phyloP scores from a whole-genome alignment of 2,888 invertebrate species.

The Leptogaster cylindrica region DNA sequence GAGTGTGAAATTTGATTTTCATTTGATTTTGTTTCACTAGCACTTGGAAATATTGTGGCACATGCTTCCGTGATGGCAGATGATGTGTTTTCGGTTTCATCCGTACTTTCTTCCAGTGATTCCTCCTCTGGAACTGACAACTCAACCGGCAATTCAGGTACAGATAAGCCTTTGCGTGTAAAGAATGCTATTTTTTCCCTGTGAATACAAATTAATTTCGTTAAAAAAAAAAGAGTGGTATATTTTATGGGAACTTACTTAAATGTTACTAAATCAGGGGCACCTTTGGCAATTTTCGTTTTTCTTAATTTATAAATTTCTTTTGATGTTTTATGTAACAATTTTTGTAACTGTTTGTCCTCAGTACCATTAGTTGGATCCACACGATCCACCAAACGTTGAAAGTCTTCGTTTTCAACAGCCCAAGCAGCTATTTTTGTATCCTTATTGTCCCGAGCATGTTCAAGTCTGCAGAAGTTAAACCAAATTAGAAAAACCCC shows the following conservation, averaged over 20 bases:
- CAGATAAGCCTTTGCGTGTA: conserved; percentile 78
- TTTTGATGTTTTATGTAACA: conserved; percentile 85
- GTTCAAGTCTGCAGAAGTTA: conserved; percentile 71
- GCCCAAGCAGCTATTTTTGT: conserved; percentile 84
- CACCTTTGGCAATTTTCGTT: conserved; percentile 84
- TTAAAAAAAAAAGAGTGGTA: too few species aligned
- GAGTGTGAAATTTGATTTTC: too few species aligned
- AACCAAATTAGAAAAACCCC: background rate
- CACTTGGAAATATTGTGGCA: conserved; percentile 49
- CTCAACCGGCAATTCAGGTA: conserved; percentile 77
- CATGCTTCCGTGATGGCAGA: conserved; percentile 32
- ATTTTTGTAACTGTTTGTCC: conserved; percentile 73
- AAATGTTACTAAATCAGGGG: conserved; percentile 90
- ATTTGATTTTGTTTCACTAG: conserved; percentile 40
- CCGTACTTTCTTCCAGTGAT: conserved; percentile 54
- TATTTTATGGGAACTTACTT: conserved; percentile 72
- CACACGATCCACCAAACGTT: conserved; percentile 67
- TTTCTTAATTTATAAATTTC: conserved; percentile 91
- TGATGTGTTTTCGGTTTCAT: background rate
- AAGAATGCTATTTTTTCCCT: conserved; percentile 98
- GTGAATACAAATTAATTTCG: conserved; percentile 59
- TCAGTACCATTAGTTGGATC: conserved; percentile 61
- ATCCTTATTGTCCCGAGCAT: conserved; percentile 83
- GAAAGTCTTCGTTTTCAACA: conserved; percentile 85
- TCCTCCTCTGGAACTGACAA: conserved; percentile 61